Evolutionary conservation across 1,140 invertebrate genomes (phyloP).

Genomic region (Listronotus oregonensis): DNA sequence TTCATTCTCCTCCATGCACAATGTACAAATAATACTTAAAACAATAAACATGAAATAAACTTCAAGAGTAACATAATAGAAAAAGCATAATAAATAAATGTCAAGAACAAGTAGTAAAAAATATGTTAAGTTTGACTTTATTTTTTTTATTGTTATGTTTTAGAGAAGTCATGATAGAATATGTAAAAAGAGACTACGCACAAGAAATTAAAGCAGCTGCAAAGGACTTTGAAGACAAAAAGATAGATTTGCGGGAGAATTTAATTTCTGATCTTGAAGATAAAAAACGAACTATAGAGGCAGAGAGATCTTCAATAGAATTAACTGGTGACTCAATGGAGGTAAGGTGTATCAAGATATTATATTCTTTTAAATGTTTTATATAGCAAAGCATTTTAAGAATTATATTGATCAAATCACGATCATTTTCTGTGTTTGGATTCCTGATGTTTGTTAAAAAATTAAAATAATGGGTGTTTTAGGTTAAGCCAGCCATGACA

Average conservation of each 20-base stretch:
- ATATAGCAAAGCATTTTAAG: too few relatives aligned
- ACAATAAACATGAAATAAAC: too few relatives aligned
- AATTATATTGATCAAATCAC: too few relatives aligned
- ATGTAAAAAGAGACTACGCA: slow-evolving; percentile 85
- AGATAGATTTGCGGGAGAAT: slow-evolving; percentile 88
- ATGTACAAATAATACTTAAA: too few relatives aligned
- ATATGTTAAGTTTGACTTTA: too few relatives aligned
- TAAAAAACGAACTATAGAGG: slow-evolving; percentile 86
- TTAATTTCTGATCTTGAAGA: slow-evolving; percentile 91
- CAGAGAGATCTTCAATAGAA: slow-evolving; percentile 81
- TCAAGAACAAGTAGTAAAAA: too few relatives aligned
- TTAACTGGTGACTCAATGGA: slow-evolving; percentile 86
- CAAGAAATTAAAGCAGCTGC: slow-evolving; percentile 85
- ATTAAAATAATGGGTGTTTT: slow-evolving; percentile 3
- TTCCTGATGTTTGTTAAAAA: neutral
- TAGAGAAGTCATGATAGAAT: slow-evolving; percentile 81
- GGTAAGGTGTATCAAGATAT: too few relatives aligned
- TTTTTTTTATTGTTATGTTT: neutral
- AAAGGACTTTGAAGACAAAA: slow-evolving; percentile 95
- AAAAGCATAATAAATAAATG: too few relatives aligned
- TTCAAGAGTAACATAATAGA: too few relatives aligned
- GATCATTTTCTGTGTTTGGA: neutral
- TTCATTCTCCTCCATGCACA: too few relatives aligned
- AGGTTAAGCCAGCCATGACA: slow-evolving; percentile 53
- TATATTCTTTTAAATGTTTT: too few relatives aligned